Conservation (phyloP, 92 coral and sea anemone genomes). For the Virgularia gustaviana region DNA sequence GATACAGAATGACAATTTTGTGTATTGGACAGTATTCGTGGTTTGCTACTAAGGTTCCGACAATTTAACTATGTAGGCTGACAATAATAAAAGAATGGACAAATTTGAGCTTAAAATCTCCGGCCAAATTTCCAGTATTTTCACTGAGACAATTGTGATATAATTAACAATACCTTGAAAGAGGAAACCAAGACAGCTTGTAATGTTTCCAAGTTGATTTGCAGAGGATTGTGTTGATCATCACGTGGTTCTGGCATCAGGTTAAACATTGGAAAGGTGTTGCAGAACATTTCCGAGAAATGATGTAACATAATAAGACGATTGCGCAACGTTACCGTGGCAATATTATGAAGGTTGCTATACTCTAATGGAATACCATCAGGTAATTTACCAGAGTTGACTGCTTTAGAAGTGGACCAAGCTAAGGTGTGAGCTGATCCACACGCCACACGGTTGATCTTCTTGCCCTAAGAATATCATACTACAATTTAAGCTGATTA, state of each 20-base stretch:
- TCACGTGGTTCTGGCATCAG: constrained; percentile 67
- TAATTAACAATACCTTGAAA: constrained; percentile 86
- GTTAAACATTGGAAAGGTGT: constrained; percentile 84
- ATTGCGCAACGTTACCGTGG: constrained; percentile 70
- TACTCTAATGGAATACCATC: constrained; percentile 89
- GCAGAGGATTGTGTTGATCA: constrained; percentile 55
- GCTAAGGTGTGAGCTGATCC: constrained; percentile 99
- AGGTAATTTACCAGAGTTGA: constrained; percentile 92
- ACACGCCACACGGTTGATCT: constrained; percentile 93
- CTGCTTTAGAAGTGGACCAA: constrained; percentile 97
- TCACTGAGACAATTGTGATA: constrained; percentile 27
- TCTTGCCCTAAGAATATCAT: constrained; percentile 72
- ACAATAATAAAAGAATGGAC: background rate
- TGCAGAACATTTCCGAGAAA: constrained; percentile 92
- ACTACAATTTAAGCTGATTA: background rate
- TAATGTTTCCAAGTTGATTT: constrained; percentile 77
- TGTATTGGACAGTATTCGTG: too few species aligned
- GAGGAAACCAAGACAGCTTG: constrained; percentile 86
- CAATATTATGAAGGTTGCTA: constrained; percentile 80
- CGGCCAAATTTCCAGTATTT: background rate
- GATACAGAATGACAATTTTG: too few species aligned
- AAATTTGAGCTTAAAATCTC: background rate
- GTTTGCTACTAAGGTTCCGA: too few species aligned
- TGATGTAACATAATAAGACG: constrained; percentile 86
- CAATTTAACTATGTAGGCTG: background rate